phyloP scores from a whole-genome alignment of 2,113 vertebrate genomes.

The Grammomys surdaster region DNA sequence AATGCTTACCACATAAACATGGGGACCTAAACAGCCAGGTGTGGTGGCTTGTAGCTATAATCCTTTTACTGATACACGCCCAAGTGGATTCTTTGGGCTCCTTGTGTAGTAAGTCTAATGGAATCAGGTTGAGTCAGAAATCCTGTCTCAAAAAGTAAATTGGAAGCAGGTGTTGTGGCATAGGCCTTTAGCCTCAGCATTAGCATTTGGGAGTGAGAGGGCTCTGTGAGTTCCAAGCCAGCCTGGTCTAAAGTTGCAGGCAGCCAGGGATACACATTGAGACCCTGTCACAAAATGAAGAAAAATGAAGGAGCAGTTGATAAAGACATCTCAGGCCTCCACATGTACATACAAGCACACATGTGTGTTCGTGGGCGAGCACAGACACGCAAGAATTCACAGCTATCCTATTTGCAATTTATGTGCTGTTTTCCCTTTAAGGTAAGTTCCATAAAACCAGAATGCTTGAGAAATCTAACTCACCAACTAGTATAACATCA shows the following conservation, averaged over 20 bases:
- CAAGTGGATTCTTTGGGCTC: not conserved
- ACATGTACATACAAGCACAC: not conserved
- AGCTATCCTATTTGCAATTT: conserved; percentile 3
- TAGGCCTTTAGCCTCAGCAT: no score
- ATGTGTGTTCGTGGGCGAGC: no score
- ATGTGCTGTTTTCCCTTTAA: not conserved
- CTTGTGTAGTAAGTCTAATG: not conserved
- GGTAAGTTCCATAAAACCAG: not conserved
- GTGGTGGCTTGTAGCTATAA: not conserved
- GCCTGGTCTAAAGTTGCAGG: not conserved
- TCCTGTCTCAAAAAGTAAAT: not conserved
- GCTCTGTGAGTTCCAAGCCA: not conserved
- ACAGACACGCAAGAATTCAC: not conserved
- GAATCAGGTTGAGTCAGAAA: not conserved
- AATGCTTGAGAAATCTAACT: conserved; percentile 35
- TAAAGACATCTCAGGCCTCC: not conserved
- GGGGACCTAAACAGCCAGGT: no score
- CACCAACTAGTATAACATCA: not conserved
- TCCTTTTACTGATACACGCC: not conserved
- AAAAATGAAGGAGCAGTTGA: not conserved
- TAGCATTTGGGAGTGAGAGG: not conserved
- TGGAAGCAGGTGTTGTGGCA: not conserved
- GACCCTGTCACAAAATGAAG: not conserved
- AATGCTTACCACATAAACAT: not conserved
- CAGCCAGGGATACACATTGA: not conserved